phyloP scores from a whole-genome alignment of 2,113 vertebrate genomes.

The Montifringilla adamsi region DNA sequence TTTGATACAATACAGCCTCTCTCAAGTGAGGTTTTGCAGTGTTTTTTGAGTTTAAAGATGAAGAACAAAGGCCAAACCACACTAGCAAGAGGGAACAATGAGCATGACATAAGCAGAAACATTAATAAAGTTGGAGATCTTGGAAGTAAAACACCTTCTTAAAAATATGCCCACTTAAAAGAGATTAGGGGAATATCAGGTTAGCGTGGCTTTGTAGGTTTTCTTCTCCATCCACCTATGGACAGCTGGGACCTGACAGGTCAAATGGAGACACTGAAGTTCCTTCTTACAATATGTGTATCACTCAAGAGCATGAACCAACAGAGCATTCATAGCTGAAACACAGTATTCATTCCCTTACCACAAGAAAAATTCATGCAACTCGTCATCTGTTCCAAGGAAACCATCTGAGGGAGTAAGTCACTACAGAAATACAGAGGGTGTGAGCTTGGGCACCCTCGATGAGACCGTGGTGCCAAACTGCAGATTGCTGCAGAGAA shows the following conservation, averaged over 20 bases:
- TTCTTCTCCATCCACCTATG: background rate
- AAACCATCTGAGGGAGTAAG: background rate
- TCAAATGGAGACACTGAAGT: background rate
- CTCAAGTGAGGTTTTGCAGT: background rate
- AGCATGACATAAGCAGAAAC: background rate
- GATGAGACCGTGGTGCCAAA: rapidly evolving
- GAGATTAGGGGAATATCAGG: background rate
- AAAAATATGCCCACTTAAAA: background rate
- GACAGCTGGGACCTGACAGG: background rate
- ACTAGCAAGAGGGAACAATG: background rate
- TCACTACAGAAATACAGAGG: background rate
- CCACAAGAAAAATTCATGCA: background rate
- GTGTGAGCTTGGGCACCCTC: background rate
- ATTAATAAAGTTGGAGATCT: background rate
- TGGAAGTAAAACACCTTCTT: background rate
- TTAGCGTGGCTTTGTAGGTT: background rate
- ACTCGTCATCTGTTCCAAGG: background rate
- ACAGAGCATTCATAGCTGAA: background rate
- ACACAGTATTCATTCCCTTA: background rate
- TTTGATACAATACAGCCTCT: background rate
- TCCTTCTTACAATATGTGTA: background rate
- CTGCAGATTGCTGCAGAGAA: background rate
- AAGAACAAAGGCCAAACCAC: background rate
- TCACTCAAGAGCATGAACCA: background rate
- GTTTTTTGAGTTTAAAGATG: background rate